Conservation (phyloP, 2,113 vertebrate species). For the Polypterus senegalus region DNA sequence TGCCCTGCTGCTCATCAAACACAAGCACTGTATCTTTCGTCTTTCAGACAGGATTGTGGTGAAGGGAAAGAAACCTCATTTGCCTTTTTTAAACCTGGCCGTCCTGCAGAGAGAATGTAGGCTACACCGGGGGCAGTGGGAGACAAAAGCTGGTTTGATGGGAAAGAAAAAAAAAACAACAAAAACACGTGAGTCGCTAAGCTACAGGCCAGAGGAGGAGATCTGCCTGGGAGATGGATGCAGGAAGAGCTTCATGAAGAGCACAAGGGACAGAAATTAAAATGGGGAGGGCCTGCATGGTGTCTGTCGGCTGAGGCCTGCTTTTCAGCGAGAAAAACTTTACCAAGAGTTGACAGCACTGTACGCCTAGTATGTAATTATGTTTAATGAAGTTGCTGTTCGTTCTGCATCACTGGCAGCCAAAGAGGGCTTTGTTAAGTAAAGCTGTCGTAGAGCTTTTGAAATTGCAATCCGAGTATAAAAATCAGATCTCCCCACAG, state of each 20-base stretch:
- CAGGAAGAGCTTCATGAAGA: no score
- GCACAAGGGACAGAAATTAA: no score
- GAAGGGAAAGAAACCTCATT: slow-evolving; percentile 43
- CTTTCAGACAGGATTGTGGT: slow-evolving; percentile 50
- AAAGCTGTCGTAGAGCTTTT: no score
- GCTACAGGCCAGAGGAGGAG: no score
- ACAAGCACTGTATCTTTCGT: slow-evolving; percentile 71
- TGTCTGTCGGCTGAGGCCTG: no score
- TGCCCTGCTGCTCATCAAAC: slow-evolving; percentile 92
- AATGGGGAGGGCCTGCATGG: no score
- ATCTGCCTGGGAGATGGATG: no score
- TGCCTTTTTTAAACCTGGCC: slow-evolving; percentile 54
- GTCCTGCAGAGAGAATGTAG: slow-evolving; percentile 57
- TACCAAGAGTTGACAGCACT: slow-evolving; percentile 37
- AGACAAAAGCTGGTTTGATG: slow-evolving; percentile 66
- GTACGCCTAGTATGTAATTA: slow-evolving; percentile 18
- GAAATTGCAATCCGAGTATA: no score
- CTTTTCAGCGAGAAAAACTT: slow-evolving; percentile 23
- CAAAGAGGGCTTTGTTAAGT: slow-evolving; percentile 41
- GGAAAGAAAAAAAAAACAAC: slow-evolving; percentile 27
- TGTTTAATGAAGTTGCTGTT: slow-evolving; percentile 45
- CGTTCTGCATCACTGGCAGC: slow-evolving; percentile 36
- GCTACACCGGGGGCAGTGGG: slow-evolving; percentile 40
- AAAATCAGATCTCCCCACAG: no score
- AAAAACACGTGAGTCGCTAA: slow-evolving; percentile 10